Evolutionary conservation across 2,888 invertebrate genomes (phyloP), one percentile per base, ranked within the genome.

Genomic region (Conistra vaccinii): DNA sequence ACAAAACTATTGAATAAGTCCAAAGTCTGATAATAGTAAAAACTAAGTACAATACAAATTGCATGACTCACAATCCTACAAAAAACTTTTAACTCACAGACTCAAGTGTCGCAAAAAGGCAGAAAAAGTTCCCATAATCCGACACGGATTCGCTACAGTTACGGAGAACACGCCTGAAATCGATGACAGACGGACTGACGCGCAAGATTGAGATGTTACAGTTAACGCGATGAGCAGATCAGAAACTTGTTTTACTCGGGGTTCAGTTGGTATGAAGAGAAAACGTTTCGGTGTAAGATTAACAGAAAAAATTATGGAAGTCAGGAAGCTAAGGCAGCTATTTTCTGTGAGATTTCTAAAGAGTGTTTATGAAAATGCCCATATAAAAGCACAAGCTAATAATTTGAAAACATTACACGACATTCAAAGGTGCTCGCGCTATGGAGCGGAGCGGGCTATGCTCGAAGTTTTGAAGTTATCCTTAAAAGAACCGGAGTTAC

Each of bases 111-210:
- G 58, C 58, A 72, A 75, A 70, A 60, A 65, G 32, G 14, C 17
- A 55, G 39, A 83, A 85, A 70, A 81, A 72, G 32, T 69, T 83
- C 65, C n/a, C 57, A 58, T 53, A 67, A 81, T 78, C 66, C 57
- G 86, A 80, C 29, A 51, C 60, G 65, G 69, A 67, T 65, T 57
- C 76, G 84, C 58, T 42, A 66, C 68, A 67, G 76, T 81, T 84
- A 58, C 77, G 81, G 77, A 68, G 72, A 55, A 60, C 48, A 67
- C 29, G 78, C 67, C 63, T 85, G 84, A 82, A 86, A 86, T 86
- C 79, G 83, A 86, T 87, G 88, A 86, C 84, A 83, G 87, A 74
- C 76, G 42, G 69, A 81, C 76, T 69, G 86, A 78, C 75, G 73
- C 69, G 78, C 62, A 7, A 65, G 80, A 86, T 85, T 84, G 74